These are phyloP conservation scores for Trididemnum miniatum DNA, from an alignment of 23 tunicate species.

Conservation along the genomic window DNA sequence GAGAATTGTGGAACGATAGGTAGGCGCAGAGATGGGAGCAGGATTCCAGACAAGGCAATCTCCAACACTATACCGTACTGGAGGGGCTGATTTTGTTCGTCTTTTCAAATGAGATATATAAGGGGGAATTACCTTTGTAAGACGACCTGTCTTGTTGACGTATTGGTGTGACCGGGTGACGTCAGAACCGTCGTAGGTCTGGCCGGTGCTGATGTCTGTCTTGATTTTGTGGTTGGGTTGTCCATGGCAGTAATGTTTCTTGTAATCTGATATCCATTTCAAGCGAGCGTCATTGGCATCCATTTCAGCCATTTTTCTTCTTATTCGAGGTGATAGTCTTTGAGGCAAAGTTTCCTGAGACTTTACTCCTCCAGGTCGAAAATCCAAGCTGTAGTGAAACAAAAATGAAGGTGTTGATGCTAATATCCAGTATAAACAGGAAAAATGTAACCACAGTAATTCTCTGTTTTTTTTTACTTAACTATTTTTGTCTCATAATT, in stretches of 20 bases:
- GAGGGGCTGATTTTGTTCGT: constrained; percentile 80
- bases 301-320: constrained; percentile 59
- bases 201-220: constrained; percentile 80
- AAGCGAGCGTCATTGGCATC: constrained; percentile 43
- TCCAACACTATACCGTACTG: constrained; percentile 62
- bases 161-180: constrained; percentile 51
- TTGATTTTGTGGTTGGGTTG: constrained; percentile 73
- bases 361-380: constrained; percentile 58
- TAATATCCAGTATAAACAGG: too few relatives aligned
- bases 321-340: constrained; percentile 75
- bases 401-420: too few relatives aligned
- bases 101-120: constrained; percentile 58
- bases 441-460: too few relatives aligned
- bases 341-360: constrained; percentile 50
- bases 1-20: background rate
- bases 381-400: constrained; percentile 69
- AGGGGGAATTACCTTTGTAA: constrained; percentile 61
- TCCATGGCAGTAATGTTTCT: constrained; percentile 75
- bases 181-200: constrained; percentile 30
- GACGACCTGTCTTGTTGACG: constrained; percentile 68
- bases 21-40: constrained; percentile 5
- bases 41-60: constrained; percentile 82
- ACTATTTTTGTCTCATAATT: too few relatives aligned
- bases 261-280: constrained; percentile 81
- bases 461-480: too few relatives aligned